Base-by-base conservation (phyloP, 2,888 invertebrate species). In the Pomacea canaliculata region DNA sequence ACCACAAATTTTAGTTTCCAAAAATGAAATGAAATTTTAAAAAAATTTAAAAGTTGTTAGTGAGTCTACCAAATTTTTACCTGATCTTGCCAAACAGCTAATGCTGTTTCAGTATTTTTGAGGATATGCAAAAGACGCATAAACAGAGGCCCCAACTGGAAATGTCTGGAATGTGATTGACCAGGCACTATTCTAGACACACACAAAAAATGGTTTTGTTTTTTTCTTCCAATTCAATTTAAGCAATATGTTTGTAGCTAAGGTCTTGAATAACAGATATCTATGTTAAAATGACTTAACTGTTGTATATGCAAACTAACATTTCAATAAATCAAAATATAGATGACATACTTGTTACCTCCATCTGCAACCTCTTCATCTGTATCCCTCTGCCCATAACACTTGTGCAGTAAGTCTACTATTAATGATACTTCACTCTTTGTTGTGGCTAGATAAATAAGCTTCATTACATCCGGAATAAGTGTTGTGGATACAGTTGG, bases 111-210 rank as follows among this genome's bases (percentile, higher is more conserved):
- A 7, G 16, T 51, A 10, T 67, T n/a, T 46, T 48, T 46, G 56
- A 73, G 67, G 19, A 73, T 23, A 23, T 73, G 59, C 12, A 73
- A 59, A 13, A 73, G 73, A 46, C 73, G 66, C 23, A 73, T 65
- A 13, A 73, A 23, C n/a, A 73, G 67, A 23, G 73, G 73, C 37
- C 73, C 73, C 59, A 73, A 46, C 46, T 67, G 73, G 59, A 73
- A 67, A 8, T 59, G 67, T 9, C 37, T 46, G 12, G 73, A 67
- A 8, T 46, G n/a, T 18, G 72, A 65, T 23, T 63, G 51, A 51
- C 63, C 72, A 27, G 62, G 9, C 19, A 12, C 51, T 27, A 72
- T 37, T 63, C 72, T 72, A 48, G 10, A 71, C 4, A n/a, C 16
- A 48, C n/a, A 71, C 48, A 37, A 3, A 37, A 60, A 10, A 56